Percentiles rank a stretch among this genome's conserved stretches.
Conservation (phyloP, 2,888 invertebrate species). For the Apamea crenata region DNA sequence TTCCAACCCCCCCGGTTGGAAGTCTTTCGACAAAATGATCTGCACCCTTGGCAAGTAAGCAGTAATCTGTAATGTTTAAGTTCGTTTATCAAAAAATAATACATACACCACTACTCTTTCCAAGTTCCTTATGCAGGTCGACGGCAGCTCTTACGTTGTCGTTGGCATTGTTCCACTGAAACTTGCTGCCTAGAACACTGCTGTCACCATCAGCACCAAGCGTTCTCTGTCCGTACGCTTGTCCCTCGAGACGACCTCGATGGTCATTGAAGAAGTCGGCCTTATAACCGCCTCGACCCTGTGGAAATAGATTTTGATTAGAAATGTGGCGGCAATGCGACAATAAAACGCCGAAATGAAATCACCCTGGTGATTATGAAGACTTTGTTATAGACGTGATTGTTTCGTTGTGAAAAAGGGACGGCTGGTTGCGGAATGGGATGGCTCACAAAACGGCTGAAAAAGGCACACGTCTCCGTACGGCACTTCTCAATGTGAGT, state of each 20-base stretch:
- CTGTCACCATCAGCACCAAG: constrained; percentile 77
- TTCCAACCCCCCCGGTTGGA: too few relatives aligned
- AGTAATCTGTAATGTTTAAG: too few relatives aligned
- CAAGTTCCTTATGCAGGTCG: constrained; percentile 77
- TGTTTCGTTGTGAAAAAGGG: neutral
- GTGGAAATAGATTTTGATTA: neutral
- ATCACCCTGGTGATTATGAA: neutral
- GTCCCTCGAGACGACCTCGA: constrained; percentile 76
- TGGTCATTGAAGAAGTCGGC: constrained; percentile 80
- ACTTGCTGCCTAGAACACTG: constrained; percentile 75
- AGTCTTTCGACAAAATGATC: too few relatives aligned
- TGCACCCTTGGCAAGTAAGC: too few relatives aligned
- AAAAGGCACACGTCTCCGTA: neutral
- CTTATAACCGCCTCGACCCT: constrained; percentile 82
- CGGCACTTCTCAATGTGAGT: accelerated
- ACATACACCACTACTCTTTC: constrained; percentile 78
- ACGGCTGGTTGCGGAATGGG: too few relatives aligned
- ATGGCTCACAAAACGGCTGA: accelerated
- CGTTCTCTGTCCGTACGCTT: constrained; percentile 77
- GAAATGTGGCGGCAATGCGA: neutral
- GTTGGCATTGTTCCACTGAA: constrained; percentile 75
- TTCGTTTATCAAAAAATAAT: neutral
- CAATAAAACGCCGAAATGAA: neutral
- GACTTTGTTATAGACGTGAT: neutral
- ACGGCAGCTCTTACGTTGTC: constrained; percentile 75